Base-by-base conservation (phyloP, 2,113 vertebrate species). In the Condylura cristata region DNA sequence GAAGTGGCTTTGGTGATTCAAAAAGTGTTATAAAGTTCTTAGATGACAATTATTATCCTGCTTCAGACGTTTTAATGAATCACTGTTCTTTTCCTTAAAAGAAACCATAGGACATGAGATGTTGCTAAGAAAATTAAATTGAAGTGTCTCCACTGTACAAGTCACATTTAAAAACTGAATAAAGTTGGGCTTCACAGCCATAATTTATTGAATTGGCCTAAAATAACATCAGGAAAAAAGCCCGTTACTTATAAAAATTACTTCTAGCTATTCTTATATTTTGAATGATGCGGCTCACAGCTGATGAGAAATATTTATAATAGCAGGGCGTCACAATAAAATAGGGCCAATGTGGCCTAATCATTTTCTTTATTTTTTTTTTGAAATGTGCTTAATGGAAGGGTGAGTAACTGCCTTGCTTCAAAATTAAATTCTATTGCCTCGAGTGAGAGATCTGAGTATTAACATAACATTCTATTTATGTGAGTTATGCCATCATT, bases 31-130 rank as follows among this genome's bases (percentile, higher is more conserved):
- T 8, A 95, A 98, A 96, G 58, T 95, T 98, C 87, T 97, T 96
- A 97, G 97, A 96, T 97, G 44, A 96, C 90, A 97, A 94, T 97
- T 97, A 98, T 96, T 84, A 96, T 97, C 98, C 96, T 97, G 63
- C 93, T 96, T 94, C 94, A 97, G 97, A 97, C 83, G 95, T 87
- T 95, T 70, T 75, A 97, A 98, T 98, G 97, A 97, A 96, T 97
- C 90, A 92, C 74, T 95, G 48, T 92, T 97, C 84, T 74, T 95
- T 53, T 97, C 56, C 68, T 94, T 96, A 94, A 97, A 96, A 81
- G 84, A 96, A 96, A 95, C 24, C 39, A 97, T 80, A 96, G 90
- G 78, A 72, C 86, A 95, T 86, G 90, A 94, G 63, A 93, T 90
- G 34, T 86, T 95, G 79, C 91, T 96, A 94, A 97, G 96, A 97